Evolutionary conservation across 2,797 vertebrate genomes (phyloP), one percentile per base, ranked within the genome.

Genomic region (Alauda arvensis): DNA sequence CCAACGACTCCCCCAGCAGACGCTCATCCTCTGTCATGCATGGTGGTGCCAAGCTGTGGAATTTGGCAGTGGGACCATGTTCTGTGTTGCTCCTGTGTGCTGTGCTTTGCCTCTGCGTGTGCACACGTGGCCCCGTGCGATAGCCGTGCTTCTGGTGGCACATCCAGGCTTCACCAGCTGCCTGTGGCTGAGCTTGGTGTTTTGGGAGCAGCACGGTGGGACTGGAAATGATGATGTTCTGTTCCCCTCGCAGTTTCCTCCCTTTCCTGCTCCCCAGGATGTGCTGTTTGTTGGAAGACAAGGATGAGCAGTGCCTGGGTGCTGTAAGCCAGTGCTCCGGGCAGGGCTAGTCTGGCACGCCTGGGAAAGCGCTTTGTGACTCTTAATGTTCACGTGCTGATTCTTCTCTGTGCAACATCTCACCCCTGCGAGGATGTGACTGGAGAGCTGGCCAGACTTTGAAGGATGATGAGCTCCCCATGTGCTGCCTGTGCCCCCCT

Each of bases 181-280:
- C 77, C 49, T 83, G 67, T 42, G 52, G 26, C 67, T 1, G 13
- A 61, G 70, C 60, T 88, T 57, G 45, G 45, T 49, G 46, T 63
- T 80, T 33, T 0, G 8, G 56, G 31, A 57, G 3, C 23, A 46
- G 48, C 10, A 17, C 0, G 0, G 25, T 3, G 7, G 59, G 25
- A 39, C 59, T 89, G 52, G 42, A 85, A 94, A 37, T 85, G 37
- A 77, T 53, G 25, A 39, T 81, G 19, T 71, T 90, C 70, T 94
- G 53, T 83, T 93, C 92, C 86, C 45, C 81, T 94, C 12, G 1
- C 77, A n/a, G 87, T 88, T 86, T 70, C 11, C 20, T 43, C 18
- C 51, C 17, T 65, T 87, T 56, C 6, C 78, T 5, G 6, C 66
- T 74, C 12, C 0, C 37, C 68, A 77, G 76, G 57, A 69, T 6